These are phyloP conservation scores for Lanius collurio DNA, from an alignment of 2,113 vertebrate species.

Conservation along the genomic window DNA sequence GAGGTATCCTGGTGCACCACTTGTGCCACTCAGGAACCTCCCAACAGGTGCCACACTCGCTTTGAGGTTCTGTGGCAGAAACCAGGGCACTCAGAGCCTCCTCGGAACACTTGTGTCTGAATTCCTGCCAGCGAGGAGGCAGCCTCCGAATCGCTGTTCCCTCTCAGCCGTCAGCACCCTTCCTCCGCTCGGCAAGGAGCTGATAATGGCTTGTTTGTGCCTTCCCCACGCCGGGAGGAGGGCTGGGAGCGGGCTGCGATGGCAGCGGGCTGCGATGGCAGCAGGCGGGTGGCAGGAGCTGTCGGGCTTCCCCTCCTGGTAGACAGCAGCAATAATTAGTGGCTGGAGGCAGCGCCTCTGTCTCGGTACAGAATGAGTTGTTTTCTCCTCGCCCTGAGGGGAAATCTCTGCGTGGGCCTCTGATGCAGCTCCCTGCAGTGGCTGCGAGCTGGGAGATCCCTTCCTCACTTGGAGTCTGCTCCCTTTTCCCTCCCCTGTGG, in stretches of 20 bases:
- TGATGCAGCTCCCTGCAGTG: neutral
- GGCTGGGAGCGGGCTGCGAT: neutral
- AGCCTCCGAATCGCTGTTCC: neutral
- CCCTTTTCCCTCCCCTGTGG: neutral
- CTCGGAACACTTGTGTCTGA: neutral
- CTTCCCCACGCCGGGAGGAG: neutral
- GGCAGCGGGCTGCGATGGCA: neutral
- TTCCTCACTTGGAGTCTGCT: neutral
- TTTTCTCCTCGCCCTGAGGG: neutral
- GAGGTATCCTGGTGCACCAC: neutral
- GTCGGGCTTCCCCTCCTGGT: neutral
- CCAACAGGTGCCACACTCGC: neutral
- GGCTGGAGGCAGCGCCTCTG: conserved; percentile 1
- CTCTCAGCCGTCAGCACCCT: neutral
- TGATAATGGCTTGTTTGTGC: neutral
- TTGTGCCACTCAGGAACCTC: neutral
- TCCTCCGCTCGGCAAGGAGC: neutral
- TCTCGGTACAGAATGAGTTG: neutral
- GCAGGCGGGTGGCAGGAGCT: neutral
- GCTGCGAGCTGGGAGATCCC: neutral
- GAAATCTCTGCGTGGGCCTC: neutral
- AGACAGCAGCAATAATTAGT: neutral
- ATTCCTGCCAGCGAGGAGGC: neutral
- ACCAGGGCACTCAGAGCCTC: neutral
- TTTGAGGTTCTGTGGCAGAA: neutral